Conservation (phyloP, 2,888 invertebrate species). For the Amaurobius ferox region DNA sequence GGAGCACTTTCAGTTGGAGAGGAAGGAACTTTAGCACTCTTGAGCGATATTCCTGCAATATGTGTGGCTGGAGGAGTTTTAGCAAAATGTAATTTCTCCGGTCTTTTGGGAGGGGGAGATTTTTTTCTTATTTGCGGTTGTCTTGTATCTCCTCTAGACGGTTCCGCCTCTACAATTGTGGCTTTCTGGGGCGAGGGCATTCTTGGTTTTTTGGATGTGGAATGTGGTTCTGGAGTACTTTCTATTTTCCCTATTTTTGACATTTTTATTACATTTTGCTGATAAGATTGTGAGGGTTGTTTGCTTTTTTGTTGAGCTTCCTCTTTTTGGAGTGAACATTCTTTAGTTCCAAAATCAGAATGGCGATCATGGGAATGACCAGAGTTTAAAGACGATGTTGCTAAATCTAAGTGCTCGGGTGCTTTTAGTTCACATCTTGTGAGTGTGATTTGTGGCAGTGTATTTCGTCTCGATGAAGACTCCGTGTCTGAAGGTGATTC, state of each 20-base stretch:
- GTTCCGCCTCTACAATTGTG: background rate
- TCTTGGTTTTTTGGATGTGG: conserved; percentile 11
- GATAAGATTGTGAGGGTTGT: background rate
- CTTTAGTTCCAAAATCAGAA: conserved; percentile 23
- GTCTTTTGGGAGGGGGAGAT: conserved; percentile 57
- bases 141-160: conserved; percentile 12
- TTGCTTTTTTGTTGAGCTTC: background rate
- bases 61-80: conserved; percentile 35
- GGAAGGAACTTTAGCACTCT: background rate
- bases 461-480: conserved; percentile 42
- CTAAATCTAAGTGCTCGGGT: conserved; percentile 53
- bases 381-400: conserved; percentile 23
- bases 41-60: conserved; percentile 45
- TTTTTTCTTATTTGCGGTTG: background rate
- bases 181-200: background rate
- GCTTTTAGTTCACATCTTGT: conserved; percentile 39
- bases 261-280: background rate
- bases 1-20: conserved; percentile 31
- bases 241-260: background rate
- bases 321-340: background rate
- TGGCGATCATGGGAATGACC: conserved; percentile 30
- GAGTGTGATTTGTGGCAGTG: conserved; percentile 58
- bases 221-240: conserved; percentile 32
- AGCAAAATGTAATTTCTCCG: conserved; percentile 38
- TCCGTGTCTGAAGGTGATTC: conserved; percentile 23